phyloP scores from a whole-genome alignment of 2,113 vertebrate species.

The human region GRCh38 chr5:58354501-58355000 shows the following conservation, averaged over 20 bases:
- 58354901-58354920: not conserved
- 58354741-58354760: not conserved
- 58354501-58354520: not conserved
- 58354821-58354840: constrained; percentile 27
- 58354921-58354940: not conserved
- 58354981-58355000: not conserved
- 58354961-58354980: not conserved
- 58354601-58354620: not conserved
- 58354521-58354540: not conserved
- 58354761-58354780: not conserved
- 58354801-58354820: not conserved
- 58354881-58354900: not conserved
- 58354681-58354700: not conserved
- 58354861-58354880: constrained; percentile 47
- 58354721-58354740: not conserved
- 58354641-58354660: not conserved
- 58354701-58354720: not conserved
- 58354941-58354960: not conserved
- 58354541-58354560: not conserved
- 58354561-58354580: not conserved
- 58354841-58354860: constrained; percentile 48
- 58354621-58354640: not conserved
- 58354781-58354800: constrained; percentile 8
- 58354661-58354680: not conserved
- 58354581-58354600: not conserved